These are phyloP conservation scores for Nomada lathburiana DNA, from an alignment of 2,888 invertebrate species.

Conservation along the genomic window DNA sequence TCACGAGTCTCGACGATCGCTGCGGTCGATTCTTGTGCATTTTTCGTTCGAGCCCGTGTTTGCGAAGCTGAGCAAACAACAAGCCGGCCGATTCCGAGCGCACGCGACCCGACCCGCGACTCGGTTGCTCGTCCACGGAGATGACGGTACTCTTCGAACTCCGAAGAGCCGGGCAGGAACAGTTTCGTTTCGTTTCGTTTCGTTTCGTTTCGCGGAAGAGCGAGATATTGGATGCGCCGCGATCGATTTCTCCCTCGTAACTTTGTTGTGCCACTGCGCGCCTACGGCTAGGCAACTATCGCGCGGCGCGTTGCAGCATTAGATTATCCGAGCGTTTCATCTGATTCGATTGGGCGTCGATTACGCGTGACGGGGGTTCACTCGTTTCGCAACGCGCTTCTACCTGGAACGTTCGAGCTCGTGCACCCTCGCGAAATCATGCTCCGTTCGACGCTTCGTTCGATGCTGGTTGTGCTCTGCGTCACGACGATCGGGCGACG, in stretches of 20 bases:
- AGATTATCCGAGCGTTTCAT: constrained; percentile 14
- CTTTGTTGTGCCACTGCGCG: constrained; percentile 39
- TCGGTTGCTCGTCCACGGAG: too few relatives aligned
- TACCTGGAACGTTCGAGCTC: too few relatives aligned
- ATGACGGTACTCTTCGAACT: too few relatives aligned
- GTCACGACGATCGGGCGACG: neutral
- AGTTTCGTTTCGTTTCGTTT: too few relatives aligned
- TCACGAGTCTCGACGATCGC: too few relatives aligned
- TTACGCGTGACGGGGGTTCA: neutral
- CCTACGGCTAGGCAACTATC: constrained; percentile 53
- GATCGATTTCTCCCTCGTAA: constrained; percentile 9
- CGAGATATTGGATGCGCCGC: neutral
- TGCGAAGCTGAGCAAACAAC: too few relatives aligned
- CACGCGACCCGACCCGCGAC: too few relatives aligned
- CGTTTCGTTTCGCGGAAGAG: too few relatives aligned
- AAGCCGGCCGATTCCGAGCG: too few relatives aligned
- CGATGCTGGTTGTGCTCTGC: neutral
- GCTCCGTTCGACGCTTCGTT: neutral
- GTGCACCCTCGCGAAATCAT: neutral
- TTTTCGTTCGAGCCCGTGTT: too few relatives aligned
- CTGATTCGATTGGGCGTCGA: neutral
- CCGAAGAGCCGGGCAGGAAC: too few relatives aligned
- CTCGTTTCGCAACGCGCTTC: neutral
- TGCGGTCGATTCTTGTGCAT: too few relatives aligned
- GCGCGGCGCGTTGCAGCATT: neutral